phyloP scores from a whole-genome alignment of 30 jellyfish, hydroid and myxozoan species.

The Rhopilema esculentum region DNA sequence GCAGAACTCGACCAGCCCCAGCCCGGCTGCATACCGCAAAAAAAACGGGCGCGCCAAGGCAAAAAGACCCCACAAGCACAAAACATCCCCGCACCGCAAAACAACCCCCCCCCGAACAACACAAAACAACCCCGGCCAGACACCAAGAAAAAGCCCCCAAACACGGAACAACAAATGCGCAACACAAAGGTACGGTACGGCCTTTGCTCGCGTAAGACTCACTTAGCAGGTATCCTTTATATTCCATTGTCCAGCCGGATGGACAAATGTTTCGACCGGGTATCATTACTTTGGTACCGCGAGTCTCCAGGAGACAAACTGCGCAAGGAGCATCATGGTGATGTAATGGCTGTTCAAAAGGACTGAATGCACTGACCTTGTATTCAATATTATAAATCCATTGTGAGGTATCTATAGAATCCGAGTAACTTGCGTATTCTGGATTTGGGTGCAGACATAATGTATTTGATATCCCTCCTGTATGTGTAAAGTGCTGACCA shows the following conservation, averaged over 20 bases:
- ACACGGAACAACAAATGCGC: too few relatives aligned
- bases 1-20: too few relatives aligned
- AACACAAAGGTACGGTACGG: too few relatives aligned
- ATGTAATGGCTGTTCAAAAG: constrained; percentile 16
- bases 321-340: constrained; percentile 87
- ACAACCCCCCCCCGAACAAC: too few relatives aligned
- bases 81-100: too few relatives aligned
- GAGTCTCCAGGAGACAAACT: constrained; percentile 70
- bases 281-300: constrained; percentile 80
- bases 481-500: constrained; percentile 74
- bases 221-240: constrained; percentile 86
- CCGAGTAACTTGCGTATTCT: constrained; percentile 43
- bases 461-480: constrained; percentile 98
- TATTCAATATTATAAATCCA: constrained; percentile 84
- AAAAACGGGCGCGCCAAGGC: too few relatives aligned
- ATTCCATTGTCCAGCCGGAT: constrained; percentile 84
- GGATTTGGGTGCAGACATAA: constrained; percentile 92
- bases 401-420: constrained; percentile 43
- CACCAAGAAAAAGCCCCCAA: too few relatives aligned
- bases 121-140: too few relatives aligned
- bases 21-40: too few relatives aligned
- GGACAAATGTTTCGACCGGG: constrained; percentile 96
- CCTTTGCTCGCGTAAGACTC: constrained; percentile 73
- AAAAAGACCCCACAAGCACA: too few relatives aligned
- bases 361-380: constrained; percentile 55